These are phyloP conservation scores for Turnix velox DNA, from an alignment of 2,113 vertebrate species.

Conservation along the genomic window DNA sequence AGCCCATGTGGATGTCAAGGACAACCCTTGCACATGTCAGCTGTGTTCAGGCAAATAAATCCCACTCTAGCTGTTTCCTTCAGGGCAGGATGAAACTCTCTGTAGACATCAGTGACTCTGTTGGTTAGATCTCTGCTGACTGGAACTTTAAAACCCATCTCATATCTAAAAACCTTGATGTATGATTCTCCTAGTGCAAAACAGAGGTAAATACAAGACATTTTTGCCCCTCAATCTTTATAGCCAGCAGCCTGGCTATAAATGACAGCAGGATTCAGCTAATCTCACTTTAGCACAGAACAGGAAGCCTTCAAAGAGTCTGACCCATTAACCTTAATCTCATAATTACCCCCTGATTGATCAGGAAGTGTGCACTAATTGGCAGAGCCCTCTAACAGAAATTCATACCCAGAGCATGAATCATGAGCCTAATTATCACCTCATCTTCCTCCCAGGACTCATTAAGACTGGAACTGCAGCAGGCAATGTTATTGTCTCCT, in stretches of 20 bases:
- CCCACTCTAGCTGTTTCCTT: not conserved
- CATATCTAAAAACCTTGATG: not conserved
- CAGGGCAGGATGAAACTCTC: not conserved
- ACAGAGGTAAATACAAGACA: not conserved
- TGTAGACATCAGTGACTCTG: not conserved
- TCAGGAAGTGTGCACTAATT: slow-evolving; percentile 21
- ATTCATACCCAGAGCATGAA: not conserved
- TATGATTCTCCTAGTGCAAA: not conserved
- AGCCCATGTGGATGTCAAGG: not conserved
- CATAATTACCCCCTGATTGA: not conserved
- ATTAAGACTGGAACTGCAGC: not conserved
- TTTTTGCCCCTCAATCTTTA: not conserved
- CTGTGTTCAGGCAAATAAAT: not conserved
- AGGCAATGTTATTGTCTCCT: not conserved
- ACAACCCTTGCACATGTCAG: not conserved
- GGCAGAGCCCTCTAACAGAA: not conserved
- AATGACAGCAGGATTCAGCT: not conserved
- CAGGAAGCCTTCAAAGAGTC: not conserved
- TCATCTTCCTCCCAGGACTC: not conserved
- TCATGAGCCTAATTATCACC: not conserved
- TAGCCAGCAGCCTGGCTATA: not conserved
- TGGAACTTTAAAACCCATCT: not conserved
- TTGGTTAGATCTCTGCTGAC: not conserved
- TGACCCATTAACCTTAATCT: slow-evolving; percentile 46
- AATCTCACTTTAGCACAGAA: not conserved